A percentile compares a stretch with the other conserved stretches of the same genome.
Conservation (phyloP, 2,797 vertebrate species). For the Peromyscus melanophrys region DNA sequence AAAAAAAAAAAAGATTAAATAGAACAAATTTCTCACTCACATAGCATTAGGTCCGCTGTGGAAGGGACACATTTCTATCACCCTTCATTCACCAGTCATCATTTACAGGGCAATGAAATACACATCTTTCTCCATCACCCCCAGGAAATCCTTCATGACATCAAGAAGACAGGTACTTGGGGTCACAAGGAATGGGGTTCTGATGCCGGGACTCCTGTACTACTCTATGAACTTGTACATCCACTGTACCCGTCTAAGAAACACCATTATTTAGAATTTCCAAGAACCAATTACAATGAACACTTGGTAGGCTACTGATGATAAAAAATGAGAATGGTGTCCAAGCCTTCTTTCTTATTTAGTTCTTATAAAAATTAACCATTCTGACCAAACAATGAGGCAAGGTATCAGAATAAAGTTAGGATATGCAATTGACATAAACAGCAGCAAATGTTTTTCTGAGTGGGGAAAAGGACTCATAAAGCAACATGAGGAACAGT, state of each 20-base stretch:
- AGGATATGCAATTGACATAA: background rate
- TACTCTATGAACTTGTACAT: background rate
- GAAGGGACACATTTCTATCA: background rate
- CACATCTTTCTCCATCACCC: background rate
- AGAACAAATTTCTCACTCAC: background rate
- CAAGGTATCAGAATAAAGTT: background rate
- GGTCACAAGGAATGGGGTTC: background rate
- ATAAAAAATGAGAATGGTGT: background rate
- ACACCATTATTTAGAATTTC: background rate
- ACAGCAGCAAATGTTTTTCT: background rate
- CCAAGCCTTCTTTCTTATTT: background rate
- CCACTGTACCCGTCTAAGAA: background rate
- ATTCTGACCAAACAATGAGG: slow-evolving; percentile 49
- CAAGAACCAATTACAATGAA: background rate
- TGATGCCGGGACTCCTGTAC: too few species aligned
- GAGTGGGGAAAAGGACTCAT: background rate
- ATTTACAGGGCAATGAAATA: background rate
- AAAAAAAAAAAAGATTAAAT: background rate
- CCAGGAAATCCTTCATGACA: background rate
- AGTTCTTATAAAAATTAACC: slow-evolving; percentile 5
- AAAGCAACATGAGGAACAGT: slow-evolving; percentile 18
- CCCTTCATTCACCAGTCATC: background rate
- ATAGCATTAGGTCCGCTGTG: background rate
- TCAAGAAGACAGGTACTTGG: background rate
- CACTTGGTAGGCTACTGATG: background rate